phyloP scores from a whole-genome alignment of 2,888 invertebrate species.

The Parochlus steinenii region DNA sequence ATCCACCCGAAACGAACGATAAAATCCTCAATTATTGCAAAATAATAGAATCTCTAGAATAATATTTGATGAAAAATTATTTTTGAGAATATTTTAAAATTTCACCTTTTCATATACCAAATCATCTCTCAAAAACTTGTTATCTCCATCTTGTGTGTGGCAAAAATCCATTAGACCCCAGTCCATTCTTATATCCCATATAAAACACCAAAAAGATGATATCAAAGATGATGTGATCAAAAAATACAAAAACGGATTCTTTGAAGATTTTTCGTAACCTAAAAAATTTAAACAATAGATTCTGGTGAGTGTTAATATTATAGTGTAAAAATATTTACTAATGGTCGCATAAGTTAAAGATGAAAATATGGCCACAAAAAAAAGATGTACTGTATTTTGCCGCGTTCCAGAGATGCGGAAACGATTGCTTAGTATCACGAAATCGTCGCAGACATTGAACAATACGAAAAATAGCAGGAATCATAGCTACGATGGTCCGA shows the following conservation, averaged over 20 bases:
- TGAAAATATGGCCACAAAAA: slow-evolving; percentile 61
- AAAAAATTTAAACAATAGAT: too few species aligned
- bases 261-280: slow-evolving; percentile 24
- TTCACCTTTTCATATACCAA: slow-evolving; percentile 60
- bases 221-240: slow-evolving; percentile 52
- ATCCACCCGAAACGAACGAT: slow-evolving; percentile 66
- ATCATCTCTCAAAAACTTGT: slow-evolving; percentile 58
- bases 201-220: slow-evolving; percentile 62
- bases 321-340: too few species aligned
- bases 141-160: slow-evolving; percentile 50
- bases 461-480: slow-evolving; percentile 75
- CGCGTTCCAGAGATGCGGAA: slow-evolving; percentile 72
- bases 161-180: slow-evolving; percentile 77
- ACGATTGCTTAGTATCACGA: slow-evolving; percentile 57
- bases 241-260: slow-evolving; percentile 49
- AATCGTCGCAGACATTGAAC: slow-evolving; percentile 72
- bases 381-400: slow-evolving; percentile 83
- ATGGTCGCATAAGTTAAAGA: slow-evolving; percentile 28
- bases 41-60: slow-evolving; percentile 57
- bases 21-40: slow-evolving; percentile 67
- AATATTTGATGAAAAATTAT: too few species aligned
- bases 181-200: slow-evolving; percentile 82
- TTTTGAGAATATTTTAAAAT: too few species aligned
- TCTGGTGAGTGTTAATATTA: too few species aligned
- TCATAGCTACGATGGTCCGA: slow-evolving; percentile 50